Evolutionary conservation across 30 jellyfish, hydroid and myxozoan genomes (phyloP).

Genomic region (Aurelia sp.): DNA sequence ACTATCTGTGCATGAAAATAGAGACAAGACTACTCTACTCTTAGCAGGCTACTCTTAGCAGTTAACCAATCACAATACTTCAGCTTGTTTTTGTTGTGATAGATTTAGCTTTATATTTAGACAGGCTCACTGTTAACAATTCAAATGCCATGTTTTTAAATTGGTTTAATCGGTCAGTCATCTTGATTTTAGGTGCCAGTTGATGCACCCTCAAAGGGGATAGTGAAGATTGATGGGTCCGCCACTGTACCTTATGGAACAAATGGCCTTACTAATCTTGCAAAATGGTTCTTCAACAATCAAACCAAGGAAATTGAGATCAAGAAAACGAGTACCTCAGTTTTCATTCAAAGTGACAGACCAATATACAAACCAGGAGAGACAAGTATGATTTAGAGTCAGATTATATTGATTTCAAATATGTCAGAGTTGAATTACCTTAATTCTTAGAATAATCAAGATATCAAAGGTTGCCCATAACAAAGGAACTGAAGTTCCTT

Average conservation of each 20-base stretch:
- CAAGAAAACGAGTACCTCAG: constrained; percentile 34
- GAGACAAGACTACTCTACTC: too few species aligned
- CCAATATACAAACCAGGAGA: constrained; percentile 99
- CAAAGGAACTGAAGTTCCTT: too few species aligned
- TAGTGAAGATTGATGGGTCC: constrained; percentile 23
- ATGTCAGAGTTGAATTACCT: too few species aligned
- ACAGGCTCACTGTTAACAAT: not conserved
- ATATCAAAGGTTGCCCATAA: too few species aligned
- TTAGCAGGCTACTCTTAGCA: too few species aligned
- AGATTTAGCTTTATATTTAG: too few species aligned
- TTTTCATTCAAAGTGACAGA: constrained; percentile 91
- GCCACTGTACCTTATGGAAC: constrained; percentile 28
- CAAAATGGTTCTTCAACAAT: constrained; percentile 45
- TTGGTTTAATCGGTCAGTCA: not conserved
- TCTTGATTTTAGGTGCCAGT: constrained; percentile 29
- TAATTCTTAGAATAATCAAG: too few species aligned
- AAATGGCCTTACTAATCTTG: constrained; percentile 25
- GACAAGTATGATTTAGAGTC: constrained; percentile 47
- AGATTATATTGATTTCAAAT: too few species aligned
- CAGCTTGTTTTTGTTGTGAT: too few species aligned
- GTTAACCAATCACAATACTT: too few species aligned
- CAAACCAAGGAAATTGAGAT: constrained; percentile 32
- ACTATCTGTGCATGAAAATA: too few species aligned
- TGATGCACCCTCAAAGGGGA: constrained; percentile 41
- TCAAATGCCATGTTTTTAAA: not conserved